These are phyloP conservation scores for Gonatopus flavifemur DNA, from an alignment of 1,140 invertebrate genomes.

Conservation along the genomic window DNA sequence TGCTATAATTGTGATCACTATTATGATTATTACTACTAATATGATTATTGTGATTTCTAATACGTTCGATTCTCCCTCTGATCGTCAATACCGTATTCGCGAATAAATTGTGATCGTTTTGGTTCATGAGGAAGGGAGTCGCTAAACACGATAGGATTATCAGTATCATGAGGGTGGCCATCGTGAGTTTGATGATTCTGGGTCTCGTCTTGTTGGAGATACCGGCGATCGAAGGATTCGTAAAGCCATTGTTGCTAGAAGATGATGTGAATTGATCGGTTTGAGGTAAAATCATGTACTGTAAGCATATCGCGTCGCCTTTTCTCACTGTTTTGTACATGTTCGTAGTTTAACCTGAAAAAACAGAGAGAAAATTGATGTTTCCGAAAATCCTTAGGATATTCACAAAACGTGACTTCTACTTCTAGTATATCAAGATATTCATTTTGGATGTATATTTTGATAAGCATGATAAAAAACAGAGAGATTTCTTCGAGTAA, in stretches of 20 bases:
- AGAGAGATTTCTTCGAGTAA: too few relatives aligned
- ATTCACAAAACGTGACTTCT: neutral
- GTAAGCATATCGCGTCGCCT: constrained; percentile 71
- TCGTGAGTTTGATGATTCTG: constrained; percentile 27
- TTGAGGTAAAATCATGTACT: constrained; percentile 73
- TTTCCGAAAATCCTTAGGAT: constrained; percentile 1
- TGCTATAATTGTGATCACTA: too few relatives aligned
- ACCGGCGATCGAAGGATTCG: constrained; percentile 7
- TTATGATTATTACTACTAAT: too few relatives aligned
- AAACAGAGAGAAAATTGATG: constrained; percentile 5
- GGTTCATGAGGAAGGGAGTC: constrained; percentile 32
- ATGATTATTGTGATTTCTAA: too few relatives aligned
- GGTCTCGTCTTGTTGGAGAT: constrained; percentile 13
- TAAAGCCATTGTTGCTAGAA: constrained; percentile 45
- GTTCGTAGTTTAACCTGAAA: constrained; percentile 30
- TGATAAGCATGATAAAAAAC: too few relatives aligned
- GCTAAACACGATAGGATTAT: constrained; percentile 29
- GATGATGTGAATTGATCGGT: constrained; percentile 65
- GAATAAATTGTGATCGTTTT: constrained; percentile 34
- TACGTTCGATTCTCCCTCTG: too few relatives aligned
- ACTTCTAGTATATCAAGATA: too few relatives aligned
- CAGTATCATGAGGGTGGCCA: constrained; percentile 27
- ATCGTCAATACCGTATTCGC: constrained; percentile 28
- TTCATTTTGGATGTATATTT: too few relatives aligned
- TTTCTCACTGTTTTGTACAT: constrained; percentile 75